phyloP scores from a whole-genome alignment of 1,140 invertebrate species.

The Cylas formicarius region DNA sequence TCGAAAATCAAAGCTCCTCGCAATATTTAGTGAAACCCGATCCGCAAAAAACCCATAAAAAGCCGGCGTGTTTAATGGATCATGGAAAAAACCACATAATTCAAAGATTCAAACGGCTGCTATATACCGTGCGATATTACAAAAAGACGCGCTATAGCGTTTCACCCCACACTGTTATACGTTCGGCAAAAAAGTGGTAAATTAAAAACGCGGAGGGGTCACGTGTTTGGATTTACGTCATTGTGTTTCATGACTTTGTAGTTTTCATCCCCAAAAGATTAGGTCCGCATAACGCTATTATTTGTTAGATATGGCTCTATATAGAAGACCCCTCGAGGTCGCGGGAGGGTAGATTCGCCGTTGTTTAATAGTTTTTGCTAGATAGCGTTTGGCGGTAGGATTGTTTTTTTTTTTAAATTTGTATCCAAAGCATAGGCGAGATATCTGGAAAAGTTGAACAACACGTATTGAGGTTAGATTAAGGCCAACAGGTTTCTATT shows the following conservation, averaged over 20 bases:
- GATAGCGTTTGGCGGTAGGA: no score
- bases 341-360: no score
- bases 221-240: constrained; percentile 24
- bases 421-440: no score
- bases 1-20: constrained; percentile 11
- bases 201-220: constrained; percentile 28
- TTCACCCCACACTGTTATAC: no score
- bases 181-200: constrained; percentile 27
- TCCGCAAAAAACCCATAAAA: constrained; percentile 16
- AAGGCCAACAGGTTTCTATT: no score
- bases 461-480: no score
- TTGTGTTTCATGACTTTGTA: constrained; percentile 28
- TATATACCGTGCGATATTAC: constrained; percentile 14
- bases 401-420: no score
- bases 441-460: no score
- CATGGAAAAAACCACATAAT: constrained; percentile 31
- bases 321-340: no score
- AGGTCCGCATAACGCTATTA: not conserved
- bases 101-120: constrained; percentile 23
- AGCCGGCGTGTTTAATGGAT: constrained; percentile 30
- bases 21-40: constrained; percentile 18
- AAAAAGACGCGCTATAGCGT: constrained; percentile 12
- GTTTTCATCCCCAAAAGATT: constrained; percentile 27
- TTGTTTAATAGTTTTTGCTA: no score
- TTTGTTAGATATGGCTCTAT: not conserved